Percentiles rank a stretch among this genome's conserved stretches.
phyloP scores from a whole-genome alignment of 2,888 invertebrate species.

The Erannis defoliaria region DNA sequence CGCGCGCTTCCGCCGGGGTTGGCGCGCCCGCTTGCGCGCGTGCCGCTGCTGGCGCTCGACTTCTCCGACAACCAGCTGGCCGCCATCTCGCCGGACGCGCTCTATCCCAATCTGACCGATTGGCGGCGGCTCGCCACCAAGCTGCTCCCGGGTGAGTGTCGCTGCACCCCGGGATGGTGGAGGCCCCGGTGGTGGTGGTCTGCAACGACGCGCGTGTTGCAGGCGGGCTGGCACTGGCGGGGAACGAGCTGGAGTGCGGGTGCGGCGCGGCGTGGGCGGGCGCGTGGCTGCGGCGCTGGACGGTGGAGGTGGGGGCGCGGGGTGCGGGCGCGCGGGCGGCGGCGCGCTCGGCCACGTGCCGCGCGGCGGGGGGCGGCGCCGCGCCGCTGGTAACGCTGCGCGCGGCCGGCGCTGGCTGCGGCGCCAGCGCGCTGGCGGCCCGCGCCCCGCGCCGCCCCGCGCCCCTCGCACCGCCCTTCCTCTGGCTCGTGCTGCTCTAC shows the following conservation, averaged over 20 bases:
- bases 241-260: constrained; percentile 93
- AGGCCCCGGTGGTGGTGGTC: constrained; percentile 81
- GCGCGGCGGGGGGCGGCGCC: constrained; percentile 80
- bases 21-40: constrained; percentile 89
- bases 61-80: constrained; percentile 91
- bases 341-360: constrained; percentile 57
- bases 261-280: constrained; percentile 95
- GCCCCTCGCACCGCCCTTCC: constrained; percentile 34
- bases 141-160: constrained; percentile 89
- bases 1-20: constrained; percentile 90
- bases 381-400: constrained; percentile 88
- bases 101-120: constrained; percentile 92
- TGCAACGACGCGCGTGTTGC: constrained; percentile 44
- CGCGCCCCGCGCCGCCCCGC: constrained; percentile 50
- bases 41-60: constrained; percentile 92
- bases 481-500: constrained; percentile 49
- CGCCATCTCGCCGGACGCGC: constrained; percentile 90
- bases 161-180: constrained; percentile 36
- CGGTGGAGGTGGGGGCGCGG: constrained; percentile 92
- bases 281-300: constrained; percentile 95
- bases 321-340: constrained; percentile 56
- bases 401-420: constrained; percentile 91
- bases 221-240: constrained; percentile 93
- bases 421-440: constrained; percentile 89
- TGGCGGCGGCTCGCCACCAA: constrained; percentile 95